Conservation (phyloP, 2,113 vertebrate species). For the Dicentrarchus labrax region DNA sequence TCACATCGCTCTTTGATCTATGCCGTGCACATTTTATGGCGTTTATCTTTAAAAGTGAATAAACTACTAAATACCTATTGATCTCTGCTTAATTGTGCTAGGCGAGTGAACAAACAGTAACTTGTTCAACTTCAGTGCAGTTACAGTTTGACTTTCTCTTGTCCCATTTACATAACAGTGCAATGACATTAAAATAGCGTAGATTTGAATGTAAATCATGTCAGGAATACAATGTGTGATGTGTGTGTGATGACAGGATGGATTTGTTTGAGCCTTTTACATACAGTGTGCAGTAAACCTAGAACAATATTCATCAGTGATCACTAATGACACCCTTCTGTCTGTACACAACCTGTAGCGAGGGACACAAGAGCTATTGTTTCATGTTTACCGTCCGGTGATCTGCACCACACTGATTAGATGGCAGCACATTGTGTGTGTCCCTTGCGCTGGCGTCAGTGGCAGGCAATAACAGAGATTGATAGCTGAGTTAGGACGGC, state of each 20-base stretch:
- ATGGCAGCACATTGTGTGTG: conserved; percentile 64
- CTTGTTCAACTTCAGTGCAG: not conserved
- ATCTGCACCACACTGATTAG: conserved; percentile 77
- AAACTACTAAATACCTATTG: not conserved
- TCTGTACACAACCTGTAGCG: conserved; percentile 18
- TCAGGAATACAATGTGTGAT: too few relatives aligned
- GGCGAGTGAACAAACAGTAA: not conserved
- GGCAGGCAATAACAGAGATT: conserved; percentile 82
- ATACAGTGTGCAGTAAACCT: not conserved
- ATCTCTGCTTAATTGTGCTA: not conserved
- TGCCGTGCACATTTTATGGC: not conserved
- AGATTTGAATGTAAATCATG: not conserved
- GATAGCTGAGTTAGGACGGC: conserved; percentile 76
- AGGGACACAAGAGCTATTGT: conserved; percentile 53
- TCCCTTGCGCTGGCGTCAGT: conserved; percentile 58
- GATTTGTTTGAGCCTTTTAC: conserved; percentile 9
- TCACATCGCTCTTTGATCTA: not conserved
- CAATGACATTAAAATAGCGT: not conserved
- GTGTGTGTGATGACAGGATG: not conserved
- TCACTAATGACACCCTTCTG: conserved; percentile 12
- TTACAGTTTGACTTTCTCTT: not conserved
- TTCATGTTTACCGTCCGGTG: conserved; percentile 67
- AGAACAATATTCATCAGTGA: not conserved
- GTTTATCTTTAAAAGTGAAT: not conserved
- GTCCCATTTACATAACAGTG: not conserved